These are phyloP conservation scores for Chionis minor DNA, from an alignment of 2,113 vertebrate species.

Conservation along the genomic window DNA sequence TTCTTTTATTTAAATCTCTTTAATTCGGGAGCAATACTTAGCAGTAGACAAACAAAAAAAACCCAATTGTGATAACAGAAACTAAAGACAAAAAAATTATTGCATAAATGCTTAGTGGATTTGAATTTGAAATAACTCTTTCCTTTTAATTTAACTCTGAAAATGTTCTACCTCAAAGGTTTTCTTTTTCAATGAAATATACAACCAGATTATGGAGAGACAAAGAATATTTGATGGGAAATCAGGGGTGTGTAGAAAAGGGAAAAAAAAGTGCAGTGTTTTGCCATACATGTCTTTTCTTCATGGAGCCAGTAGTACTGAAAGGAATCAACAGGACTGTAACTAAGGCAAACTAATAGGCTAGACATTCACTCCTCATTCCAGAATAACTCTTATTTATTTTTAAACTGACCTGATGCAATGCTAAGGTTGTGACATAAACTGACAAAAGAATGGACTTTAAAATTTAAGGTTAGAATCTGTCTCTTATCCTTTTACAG, in stretches of 20 bases:
- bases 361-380: neutral
- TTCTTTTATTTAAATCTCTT: neutral
- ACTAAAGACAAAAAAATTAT: neutral
- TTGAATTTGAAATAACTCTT: neutral
- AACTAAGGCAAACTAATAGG: neutral
- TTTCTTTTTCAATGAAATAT: neutral
- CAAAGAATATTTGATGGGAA: neutral
- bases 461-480: neutral
- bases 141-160: slow-evolving; percentile 2
- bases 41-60: neutral
- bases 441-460: neutral
- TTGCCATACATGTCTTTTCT: neutral
- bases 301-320: neutral
- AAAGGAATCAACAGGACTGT: neutral
- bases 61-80: neutral
- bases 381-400: neutral
- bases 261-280: neutral
- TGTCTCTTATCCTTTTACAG: neutral
- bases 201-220: neutral
- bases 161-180: neutral
- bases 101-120: neutral
- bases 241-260: neutral
- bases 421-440: neutral
- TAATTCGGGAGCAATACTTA: neutral
- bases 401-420: neutral